Base-by-base conservation (phyloP, 2,113 vertebrate species). In the Bubo blakistoni region DNA sequence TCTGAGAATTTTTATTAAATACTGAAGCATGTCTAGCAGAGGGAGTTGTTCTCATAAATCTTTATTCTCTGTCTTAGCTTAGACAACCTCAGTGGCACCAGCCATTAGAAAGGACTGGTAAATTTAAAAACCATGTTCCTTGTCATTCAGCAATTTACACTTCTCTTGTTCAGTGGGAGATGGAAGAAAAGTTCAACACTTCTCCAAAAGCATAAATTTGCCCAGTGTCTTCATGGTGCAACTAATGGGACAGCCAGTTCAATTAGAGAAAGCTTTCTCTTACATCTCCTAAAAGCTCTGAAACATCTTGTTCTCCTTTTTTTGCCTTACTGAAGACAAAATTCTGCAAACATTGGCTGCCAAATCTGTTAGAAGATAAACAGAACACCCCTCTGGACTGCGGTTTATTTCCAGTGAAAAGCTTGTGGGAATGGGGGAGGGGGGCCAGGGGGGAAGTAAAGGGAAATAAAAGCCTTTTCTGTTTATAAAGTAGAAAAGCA, bases 381-480 rank as follows among this genome's bases (percentile, higher is more conserved):
- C 8, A 81, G 44, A 95, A 59, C 5, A 59, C 5, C 11, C 7
- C 7, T 58, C 16, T 0, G 17, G 44, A 57, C 58, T 11, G 36
- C 1, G 4, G 42, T 47, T 80, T 84, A 47, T 71, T 81, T 71
- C 63, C 38, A 29, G 32, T 40, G 22, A 81, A 93, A 90, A 38
- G 1, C 32, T 59, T 36, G 16, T 25, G n/a, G 40, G 54, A 46
- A 46, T 46, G 44, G 44, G 44, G 20, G 46, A 47, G 46, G 46
- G 46, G 46, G 8, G 21, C 42, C 1, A 3, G 21, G 12, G n/a
- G 4, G 9, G 6, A 13, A 79, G 15, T 29, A 67, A 90, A 81
- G 32, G 20, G 85, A 93, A 91, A 91, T 38, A 87, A 78, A 92
- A 89, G 10, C 40, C 17, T 92, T 85, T 86, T 80, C 52, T 83